These are phyloP conservation scores for Zaprionus nigranus DNA, from an alignment of 1,140 invertebrate genomes.

Conservation along the genomic window DNA sequence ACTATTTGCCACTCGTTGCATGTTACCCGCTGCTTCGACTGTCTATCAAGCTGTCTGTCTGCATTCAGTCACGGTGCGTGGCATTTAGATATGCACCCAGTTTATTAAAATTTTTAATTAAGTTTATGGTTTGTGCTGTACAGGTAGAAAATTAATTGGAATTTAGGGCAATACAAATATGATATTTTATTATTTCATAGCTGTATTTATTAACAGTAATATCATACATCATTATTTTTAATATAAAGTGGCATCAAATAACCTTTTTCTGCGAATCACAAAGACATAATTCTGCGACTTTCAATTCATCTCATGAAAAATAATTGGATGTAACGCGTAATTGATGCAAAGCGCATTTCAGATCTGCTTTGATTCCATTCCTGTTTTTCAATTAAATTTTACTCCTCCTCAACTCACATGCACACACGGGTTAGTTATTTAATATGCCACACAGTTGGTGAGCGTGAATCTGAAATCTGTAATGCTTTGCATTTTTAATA, in stretches of 20 bases:
- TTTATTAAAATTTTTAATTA: slow-evolving; percentile 28
- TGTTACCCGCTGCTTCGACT: not conserved
- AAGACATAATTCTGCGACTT: not conserved
- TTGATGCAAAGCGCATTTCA: not conserved
- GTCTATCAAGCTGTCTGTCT: slow-evolving; percentile 2
- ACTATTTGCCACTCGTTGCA: slow-evolving; percentile 55
- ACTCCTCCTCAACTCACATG: not conserved
- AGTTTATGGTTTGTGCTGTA: slow-evolving; percentile 9
- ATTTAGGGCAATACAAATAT: not conserved
- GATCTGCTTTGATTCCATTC: slow-evolving; percentile 20
- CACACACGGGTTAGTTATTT: not conserved
- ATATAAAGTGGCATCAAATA: not conserved
- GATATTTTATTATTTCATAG: not conserved
- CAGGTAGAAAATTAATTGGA: not conserved
- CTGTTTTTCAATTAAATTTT: slow-evolving; percentile 21
- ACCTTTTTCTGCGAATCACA: not conserved
- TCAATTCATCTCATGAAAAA: not conserved
- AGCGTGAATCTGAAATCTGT: not conserved
- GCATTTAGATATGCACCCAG: not conserved
- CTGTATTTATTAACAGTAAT: not conserved
- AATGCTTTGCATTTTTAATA: slow-evolving; percentile 37
- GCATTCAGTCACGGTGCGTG: not conserved
- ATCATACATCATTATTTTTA: not conserved
- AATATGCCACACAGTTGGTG: not conserved
- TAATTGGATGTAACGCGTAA: not conserved